Evolutionary conservation across 1,140 invertebrate species (phyloP), one percentile per base, ranked within the genome.

Genomic region (Neuroterus valhalla): DNA sequence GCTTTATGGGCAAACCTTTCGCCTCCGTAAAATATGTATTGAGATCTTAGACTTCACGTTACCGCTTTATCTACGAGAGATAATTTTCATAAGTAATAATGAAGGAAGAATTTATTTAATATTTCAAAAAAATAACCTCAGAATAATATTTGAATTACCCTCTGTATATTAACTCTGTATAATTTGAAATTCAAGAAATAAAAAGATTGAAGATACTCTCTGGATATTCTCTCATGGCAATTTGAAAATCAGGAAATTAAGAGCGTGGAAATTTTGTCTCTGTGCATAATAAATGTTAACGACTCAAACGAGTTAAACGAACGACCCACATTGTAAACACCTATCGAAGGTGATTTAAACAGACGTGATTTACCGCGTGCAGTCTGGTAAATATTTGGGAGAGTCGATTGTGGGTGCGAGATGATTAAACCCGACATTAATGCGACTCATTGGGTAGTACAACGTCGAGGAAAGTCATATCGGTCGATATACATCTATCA

Each of bases 351-450:
- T 62, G 55, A 62, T 31, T 62, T 62, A 62, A 62, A 62, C 23
- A 14, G 26, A 62, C 55, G 15, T 23, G 26, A 62, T 62, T 62
- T 50, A 62, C 55, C 26, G 23, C 23, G 55, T 23, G 12, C 23
- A 26, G 14, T 14, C 55, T 62, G 55, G 55, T 62, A 62, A 62
- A 62, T 62, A 62, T 62, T 62, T 62, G 55, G 55, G 55, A 62
- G 26, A 62, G 55, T 62, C 31, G 55, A 62, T 62, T 23, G 55
- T 62, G 55, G 55, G 26, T 38, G 55, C 12, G 55, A 62, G 21
- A 38, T 62, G 55, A 62, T 62, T 62, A 38, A 62, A 62, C 3
- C 26, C 55, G 55, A 62, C 55, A 26, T 62, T 62, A 62, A 62
- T 62, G 55, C 55, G 55, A 62, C 31, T 62, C 31, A 62, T 62